These are phyloP conservation scores for Toxostoma redivivum DNA, from an alignment of 2,113 vertebrate genomes.

Conservation along the genomic window DNA sequence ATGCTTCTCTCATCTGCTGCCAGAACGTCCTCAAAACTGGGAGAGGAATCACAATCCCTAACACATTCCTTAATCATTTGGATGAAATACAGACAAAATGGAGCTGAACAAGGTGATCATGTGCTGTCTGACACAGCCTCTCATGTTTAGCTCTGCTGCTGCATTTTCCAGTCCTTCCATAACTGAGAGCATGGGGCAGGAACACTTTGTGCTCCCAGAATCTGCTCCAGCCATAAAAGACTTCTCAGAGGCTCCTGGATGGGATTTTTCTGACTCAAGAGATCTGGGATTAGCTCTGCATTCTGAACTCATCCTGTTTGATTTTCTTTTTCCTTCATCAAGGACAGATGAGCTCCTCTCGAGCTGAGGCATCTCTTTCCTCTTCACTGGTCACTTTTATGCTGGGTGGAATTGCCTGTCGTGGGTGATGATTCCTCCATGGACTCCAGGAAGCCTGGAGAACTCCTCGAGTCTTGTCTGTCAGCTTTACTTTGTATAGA, in stretches of 20 bases:
- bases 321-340: not conserved
- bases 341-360: not conserved
- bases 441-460: not conserved
- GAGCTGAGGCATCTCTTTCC: not conserved
- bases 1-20: not conserved
- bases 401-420: not conserved
- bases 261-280: not conserved
- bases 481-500: not conserved
- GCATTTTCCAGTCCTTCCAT: not conserved
- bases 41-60: not conserved
- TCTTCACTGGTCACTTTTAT: not conserved
- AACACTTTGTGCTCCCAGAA: not conserved
- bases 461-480: not conserved
- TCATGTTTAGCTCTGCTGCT: not conserved
- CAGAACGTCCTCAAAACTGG: not conserved
- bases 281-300: not conserved
- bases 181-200: not conserved
- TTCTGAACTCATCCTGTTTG: rapidly evolving
- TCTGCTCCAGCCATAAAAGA: not conserved
- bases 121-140: not conserved
- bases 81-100: not conserved
- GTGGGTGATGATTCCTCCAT: not conserved
- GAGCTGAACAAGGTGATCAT: not conserved
- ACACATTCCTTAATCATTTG: not conserved
- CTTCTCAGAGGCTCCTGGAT: not conserved